These are phyloP conservation scores for Chloropsis hardwickii DNA, from an alignment of 2,113 vertebrate genomes.

Conservation along the genomic window DNA sequence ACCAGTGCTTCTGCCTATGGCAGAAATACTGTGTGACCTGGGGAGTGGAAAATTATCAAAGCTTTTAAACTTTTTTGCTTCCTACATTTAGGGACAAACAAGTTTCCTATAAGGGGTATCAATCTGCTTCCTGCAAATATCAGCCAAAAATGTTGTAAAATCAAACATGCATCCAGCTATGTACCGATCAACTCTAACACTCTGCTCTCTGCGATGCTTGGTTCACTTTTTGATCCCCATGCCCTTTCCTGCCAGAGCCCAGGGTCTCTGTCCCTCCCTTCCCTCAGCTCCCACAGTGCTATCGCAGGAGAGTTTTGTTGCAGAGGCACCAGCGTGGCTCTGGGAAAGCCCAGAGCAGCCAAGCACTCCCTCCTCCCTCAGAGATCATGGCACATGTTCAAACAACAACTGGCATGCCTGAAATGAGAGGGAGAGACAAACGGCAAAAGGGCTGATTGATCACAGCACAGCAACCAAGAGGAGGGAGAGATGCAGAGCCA, in stretches of 20 bases:
- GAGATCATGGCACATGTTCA: not conserved
- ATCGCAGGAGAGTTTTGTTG: not conserved
- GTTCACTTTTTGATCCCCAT: not conserved
- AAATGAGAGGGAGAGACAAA: constrained; percentile 16
- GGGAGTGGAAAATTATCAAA: not conserved
- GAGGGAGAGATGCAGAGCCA: not conserved
- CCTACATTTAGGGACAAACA: not conserved
- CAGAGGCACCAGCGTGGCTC: not conserved
- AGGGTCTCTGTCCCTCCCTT: not conserved
- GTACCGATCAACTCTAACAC: not conserved
- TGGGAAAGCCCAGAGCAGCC: not conserved
- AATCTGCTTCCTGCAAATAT: not conserved
- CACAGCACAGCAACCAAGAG: not conserved
- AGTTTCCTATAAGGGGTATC: not conserved
- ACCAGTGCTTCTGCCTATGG: not conserved
- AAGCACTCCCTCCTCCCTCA: not conserved
- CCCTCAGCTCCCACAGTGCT: not conserved
- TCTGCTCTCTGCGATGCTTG: not conserved
- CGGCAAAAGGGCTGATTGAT: not conserved
- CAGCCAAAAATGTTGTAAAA: not conserved
- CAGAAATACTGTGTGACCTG: not conserved
- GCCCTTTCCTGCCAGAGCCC: not conserved
- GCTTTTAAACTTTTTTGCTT: not conserved
- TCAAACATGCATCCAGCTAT: not conserved
- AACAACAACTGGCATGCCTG: constrained; percentile 8